These are phyloP conservation scores for Sericinus montela DNA, from an alignment of 2,888 invertebrate genomes.

Conservation along the genomic window DNA sequence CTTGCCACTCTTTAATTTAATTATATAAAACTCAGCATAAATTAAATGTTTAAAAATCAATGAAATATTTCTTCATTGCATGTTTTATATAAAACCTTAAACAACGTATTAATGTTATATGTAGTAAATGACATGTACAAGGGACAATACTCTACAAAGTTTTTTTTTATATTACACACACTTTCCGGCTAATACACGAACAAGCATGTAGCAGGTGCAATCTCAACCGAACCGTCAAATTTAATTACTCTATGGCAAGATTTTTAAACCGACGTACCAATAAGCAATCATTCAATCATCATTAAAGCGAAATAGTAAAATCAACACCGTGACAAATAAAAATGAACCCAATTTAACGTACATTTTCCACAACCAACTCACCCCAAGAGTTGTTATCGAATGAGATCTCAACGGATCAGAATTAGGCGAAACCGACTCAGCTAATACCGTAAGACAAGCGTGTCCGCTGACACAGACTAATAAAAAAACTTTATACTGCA, in stretches of 20 bases:
- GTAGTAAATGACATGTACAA: too few species aligned
- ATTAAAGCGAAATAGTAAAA: slow-evolving; percentile 19
- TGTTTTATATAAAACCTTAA: too few species aligned
- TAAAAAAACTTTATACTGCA: slow-evolving; percentile 63
- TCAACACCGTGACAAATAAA: slow-evolving; percentile 44
- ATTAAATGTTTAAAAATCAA: too few species aligned
- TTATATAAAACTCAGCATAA: too few species aligned
- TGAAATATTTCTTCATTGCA: too few species aligned
- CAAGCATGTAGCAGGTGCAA: slow-evolving; percentile 5
- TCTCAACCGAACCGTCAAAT: not conserved
- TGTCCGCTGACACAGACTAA: slow-evolving; percentile 64
- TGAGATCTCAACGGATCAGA: slow-evolving; percentile 57
- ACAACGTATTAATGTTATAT: too few species aligned
- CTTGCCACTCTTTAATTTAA: too few species aligned
- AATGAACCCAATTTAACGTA: slow-evolving; percentile 30
- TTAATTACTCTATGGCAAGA: not conserved
- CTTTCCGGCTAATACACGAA: too few species aligned
- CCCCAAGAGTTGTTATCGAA: slow-evolving; percentile 35
- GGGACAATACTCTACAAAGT: too few species aligned
- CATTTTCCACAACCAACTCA: slow-evolving; percentile 2
- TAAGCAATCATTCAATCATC: slow-evolving; percentile 16
- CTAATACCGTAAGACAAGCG: slow-evolving; percentile 72
- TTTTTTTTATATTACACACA: too few species aligned
- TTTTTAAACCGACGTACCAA: not conserved
- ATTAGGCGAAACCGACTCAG: slow-evolving; percentile 42